Base-by-base conservation (phyloP, 2,113 vertebrate species). In the Chionomys nivalis region DNA sequence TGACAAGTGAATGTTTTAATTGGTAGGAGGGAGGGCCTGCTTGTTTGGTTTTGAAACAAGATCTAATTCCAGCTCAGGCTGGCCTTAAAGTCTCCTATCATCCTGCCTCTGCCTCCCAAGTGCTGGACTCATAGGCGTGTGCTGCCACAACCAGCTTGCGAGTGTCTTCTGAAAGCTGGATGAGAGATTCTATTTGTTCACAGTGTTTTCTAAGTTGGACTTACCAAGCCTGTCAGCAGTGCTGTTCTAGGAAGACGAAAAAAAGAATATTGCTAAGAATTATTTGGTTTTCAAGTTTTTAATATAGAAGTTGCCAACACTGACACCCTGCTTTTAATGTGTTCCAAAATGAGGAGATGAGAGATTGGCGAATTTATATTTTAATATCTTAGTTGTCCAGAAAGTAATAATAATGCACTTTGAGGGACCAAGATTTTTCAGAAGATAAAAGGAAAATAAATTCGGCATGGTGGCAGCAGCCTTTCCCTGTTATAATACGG, bases 111-210 rank as follows among this genome's bases (percentile, higher is more conserved):
- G 58, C 39, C 55, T 44, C 87, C n/a, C 17, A 61, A 90, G 12
- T 76, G 28, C 72, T 65, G 11, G 55, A 61, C 23, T 33, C 55
- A 76, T 2, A 47, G 28, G 10, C 11, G 1, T 65, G 88, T 26
- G 19, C 33, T 14, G 28, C 42, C 39, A 63, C 49, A 61, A 42
- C 87, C 73, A 77, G 58, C 73, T 90, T 78, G 13, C 8, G 21
- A 47, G n/a, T 65, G 58, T 90, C 77, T 90, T 87, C 14, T 14
- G 77, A 77, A 68, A 95, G 89, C 72, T 87, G 36, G 31, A 47
- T 89, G 93, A 63, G 83, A 76, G 44, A 42, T 91, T 16, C 2
- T 61, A 36, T 94, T 95, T 94, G 70, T 72, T 96, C 61, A 23
- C 87, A 75, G 55, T 39, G 10, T 72, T 95, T 96, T 93, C n/a